Conservation (phyloP, 2,113 vertebrate species). For the Paramisgurnus dabryanus region DNA sequence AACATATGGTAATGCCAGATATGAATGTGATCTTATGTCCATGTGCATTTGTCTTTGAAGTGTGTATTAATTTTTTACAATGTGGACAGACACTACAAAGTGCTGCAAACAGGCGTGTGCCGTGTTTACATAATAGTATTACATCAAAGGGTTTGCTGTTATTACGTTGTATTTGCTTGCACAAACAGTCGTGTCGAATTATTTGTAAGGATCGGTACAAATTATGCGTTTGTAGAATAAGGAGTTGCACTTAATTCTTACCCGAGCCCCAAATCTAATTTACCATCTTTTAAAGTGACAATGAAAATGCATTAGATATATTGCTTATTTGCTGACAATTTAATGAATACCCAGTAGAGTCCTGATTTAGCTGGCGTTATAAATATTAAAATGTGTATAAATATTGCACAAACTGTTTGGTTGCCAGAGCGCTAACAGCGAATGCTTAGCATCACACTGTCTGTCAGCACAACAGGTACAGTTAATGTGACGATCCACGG, state of each 20-base stretch:
- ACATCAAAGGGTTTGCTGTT: neutral
- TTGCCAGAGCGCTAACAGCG: no score
- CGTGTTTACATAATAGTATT: slow-evolving; percentile 3
- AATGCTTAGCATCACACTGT: no score
- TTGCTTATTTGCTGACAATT: neutral
- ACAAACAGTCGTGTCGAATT: neutral
- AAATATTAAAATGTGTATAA: neutral
- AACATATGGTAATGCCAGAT: neutral
- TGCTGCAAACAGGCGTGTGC: neutral
- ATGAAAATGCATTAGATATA: neutral
- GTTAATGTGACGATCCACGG: no score
- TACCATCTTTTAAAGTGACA: neutral
- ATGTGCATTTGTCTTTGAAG: neutral
- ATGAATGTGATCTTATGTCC: no score
- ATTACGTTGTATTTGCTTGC: neutral
- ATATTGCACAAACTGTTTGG: neutral
- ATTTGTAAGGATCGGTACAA: neutral
- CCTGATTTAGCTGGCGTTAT: neutral
- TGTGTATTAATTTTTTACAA: neutral
- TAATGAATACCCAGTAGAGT: neutral
- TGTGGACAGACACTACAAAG: neutral
- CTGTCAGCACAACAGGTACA: no score
- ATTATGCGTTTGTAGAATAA: neutral
- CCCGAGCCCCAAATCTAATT: neutral
- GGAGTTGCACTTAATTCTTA: no score